Evolutionary conservation across 1,140 invertebrate species (phyloP), one percentile per base, ranked within the genome.

Genomic region (Caenorhabditis inopinata): DNA sequence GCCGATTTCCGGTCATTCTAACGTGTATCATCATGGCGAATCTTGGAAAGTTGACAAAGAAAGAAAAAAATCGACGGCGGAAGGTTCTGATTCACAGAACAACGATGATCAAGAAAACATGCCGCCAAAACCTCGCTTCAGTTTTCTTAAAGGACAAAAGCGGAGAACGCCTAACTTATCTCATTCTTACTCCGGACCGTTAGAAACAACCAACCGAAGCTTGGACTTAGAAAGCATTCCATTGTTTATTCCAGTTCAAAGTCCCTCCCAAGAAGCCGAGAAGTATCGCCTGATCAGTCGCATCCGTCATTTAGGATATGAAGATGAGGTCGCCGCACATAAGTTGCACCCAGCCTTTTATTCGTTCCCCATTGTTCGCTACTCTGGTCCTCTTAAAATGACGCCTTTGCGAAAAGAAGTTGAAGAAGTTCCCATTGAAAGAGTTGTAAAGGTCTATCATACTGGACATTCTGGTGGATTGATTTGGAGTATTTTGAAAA

Each of bases 181-280:
- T 3, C 48, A 58, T 16, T 79, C 80, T 2, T 83, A 83, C 47
- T 74, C 46, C 7, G 83, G 83, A 29, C 77, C 81, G 11, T 27
- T 84, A 2, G 82, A 79, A 14, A 82, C 82, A 6, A 80, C 75
- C 16, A 32, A 35, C 42, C 74, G 79, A 11, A 29, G 79, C 5
- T 51, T 77, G 23, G 83, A 84, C 32, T 27, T 84, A 6, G 78
- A 83, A n/a, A 45, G 81, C 21, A 35, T 48, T 23, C 82, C 77
- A 35, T 35, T 84, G 14, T n/a, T 27, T 11, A 25, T 68, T 45
- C 58, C 46, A 51, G 29, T 47, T 46, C 27, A 74, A 25, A 21
- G 81, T 83, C 18, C 84, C 80, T 49, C 78, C 18, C n/a, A 6
- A 38, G 21, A 4, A 2, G 6, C 16, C 46, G 23, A 32, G 48